These are phyloP conservation scores for Heliconius hewitsoni DNA, from an alignment of 1,140 invertebrate species.

Conservation along the genomic window DNA sequence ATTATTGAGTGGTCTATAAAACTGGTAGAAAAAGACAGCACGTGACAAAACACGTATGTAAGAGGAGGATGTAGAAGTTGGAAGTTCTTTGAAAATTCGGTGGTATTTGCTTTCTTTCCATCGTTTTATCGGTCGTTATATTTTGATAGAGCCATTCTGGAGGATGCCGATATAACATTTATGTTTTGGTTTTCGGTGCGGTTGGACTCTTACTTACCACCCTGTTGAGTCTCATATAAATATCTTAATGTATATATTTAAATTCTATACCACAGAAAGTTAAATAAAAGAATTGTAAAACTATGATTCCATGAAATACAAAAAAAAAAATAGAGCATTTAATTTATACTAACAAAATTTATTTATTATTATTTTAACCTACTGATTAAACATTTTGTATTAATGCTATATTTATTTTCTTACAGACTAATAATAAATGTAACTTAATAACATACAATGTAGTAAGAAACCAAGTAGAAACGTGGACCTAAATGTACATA, in stretches of 20 bases:
- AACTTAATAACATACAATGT: conserved; percentile 22
- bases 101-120: conserved; percentile 79
- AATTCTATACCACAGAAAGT: not conserved
- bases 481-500: conserved; percentile 59
- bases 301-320: too few relatives aligned
- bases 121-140: conserved; percentile 79
- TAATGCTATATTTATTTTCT: not conserved
- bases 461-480: conserved; percentile 33
- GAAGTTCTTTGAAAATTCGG: conserved; percentile 77
- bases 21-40: conserved; percentile 53
- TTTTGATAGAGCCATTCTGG: conserved; percentile 78
- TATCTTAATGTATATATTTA: not conserved
- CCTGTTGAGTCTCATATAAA: not conserved
- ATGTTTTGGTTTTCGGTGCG: conserved; percentile 72
- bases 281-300: not conserved
- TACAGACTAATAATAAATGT: not conserved
- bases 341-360: too few relatives aligned
- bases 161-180: conserved; percentile 74
- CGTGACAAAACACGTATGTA: conserved; percentile 49
- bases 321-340: too few relatives aligned
- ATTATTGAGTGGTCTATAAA: conserved; percentile 76
- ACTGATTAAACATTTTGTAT: not conserved
- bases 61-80: conserved; percentile 64
- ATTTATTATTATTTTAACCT: too few relatives aligned
- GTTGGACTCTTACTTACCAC: not conserved